These are phyloP conservation scores for Sylvia borin DNA, from an alignment of 2,797 vertebrate genomes.

Conservation along the genomic window DNA sequence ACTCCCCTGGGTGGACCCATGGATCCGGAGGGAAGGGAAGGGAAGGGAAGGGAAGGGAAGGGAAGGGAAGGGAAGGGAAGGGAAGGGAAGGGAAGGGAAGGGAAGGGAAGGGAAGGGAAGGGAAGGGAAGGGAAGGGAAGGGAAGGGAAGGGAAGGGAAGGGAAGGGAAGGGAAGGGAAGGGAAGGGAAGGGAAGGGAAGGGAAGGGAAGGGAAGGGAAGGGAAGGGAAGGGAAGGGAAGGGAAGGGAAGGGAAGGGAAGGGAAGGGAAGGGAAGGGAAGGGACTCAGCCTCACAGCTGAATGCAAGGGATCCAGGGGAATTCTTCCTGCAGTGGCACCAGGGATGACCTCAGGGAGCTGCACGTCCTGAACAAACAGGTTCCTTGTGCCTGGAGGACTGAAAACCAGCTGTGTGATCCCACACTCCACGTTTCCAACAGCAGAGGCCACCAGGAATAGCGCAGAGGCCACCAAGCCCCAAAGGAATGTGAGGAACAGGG, in stretches of 20 bases:
- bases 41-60: neutral
- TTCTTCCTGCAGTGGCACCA: neutral
- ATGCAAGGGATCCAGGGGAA: neutral
- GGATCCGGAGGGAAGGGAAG: no score
- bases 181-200: no score
- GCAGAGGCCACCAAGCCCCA: neutral
- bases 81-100: neutral
- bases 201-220: neutral
- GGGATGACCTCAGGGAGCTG: neutral
- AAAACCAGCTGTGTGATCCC: neutral
- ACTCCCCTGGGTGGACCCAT: no score
- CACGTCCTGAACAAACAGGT: neutral
- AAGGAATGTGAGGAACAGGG: neutral
- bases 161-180: neutral
- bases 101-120: neutral
- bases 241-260: neutral
- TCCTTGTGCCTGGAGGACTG: neutral
- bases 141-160: neutral
- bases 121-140: neutral
- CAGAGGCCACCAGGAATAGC: neutral
- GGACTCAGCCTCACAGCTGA: neutral
- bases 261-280: neutral
- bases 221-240: neutral
- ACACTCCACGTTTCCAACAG: neutral
- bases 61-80: neutral